Percentiles rank a stretch among this genome's conserved stretches.
Evolutionary conservation across 2,888 invertebrate genomes (phyloP).

Genomic region (Callyntrura guangdongensis): DNA sequence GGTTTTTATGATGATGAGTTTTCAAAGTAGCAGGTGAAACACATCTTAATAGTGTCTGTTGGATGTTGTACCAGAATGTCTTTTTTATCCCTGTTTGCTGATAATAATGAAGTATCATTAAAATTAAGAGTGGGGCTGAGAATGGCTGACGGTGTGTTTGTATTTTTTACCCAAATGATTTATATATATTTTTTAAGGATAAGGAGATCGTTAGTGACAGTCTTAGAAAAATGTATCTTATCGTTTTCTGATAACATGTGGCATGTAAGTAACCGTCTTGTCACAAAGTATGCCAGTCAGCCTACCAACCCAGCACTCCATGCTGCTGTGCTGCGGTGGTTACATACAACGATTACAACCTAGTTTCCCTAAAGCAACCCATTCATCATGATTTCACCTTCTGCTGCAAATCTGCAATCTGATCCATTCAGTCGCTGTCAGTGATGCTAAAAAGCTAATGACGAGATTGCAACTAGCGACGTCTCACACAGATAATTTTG

Average conservation of each 20-base stretch:
- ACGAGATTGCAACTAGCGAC: constrained; percentile 26
- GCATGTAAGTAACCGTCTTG: constrained; percentile 34
- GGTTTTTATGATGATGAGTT: constrained; percentile 21
- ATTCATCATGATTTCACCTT: constrained; percentile 79
- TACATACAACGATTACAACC: not conserved
- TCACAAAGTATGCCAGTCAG: constrained; percentile 43
- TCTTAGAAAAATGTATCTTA: constrained; percentile 61
- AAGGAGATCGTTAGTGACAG: constrained; percentile 70
- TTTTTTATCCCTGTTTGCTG: not conserved
- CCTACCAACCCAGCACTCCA: constrained; percentile 1
- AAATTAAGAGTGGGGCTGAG: constrained; percentile 42
- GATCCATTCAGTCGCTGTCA: constrained; percentile 34
- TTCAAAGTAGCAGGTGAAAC: constrained; percentile 14
- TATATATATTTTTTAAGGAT: constrained; percentile 69
- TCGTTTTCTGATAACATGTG: constrained; percentile 58
- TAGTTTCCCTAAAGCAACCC: constrained; percentile 51
- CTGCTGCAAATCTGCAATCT: constrained; percentile 14
- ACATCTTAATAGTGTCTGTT: constrained; percentile 39
- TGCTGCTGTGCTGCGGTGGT: not conserved
- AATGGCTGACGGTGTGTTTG: not conserved
- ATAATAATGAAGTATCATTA: constrained; percentile 55
- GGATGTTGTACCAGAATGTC: not conserved
- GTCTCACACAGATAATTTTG: constrained; percentile 1
- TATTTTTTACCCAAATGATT: constrained; percentile 63
- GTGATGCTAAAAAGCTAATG: constrained; percentile 45